These are phyloP conservation scores for Drymonia ruficornis DNA, from an alignment of 2,888 invertebrate genomes.

Conservation along the genomic window DNA sequence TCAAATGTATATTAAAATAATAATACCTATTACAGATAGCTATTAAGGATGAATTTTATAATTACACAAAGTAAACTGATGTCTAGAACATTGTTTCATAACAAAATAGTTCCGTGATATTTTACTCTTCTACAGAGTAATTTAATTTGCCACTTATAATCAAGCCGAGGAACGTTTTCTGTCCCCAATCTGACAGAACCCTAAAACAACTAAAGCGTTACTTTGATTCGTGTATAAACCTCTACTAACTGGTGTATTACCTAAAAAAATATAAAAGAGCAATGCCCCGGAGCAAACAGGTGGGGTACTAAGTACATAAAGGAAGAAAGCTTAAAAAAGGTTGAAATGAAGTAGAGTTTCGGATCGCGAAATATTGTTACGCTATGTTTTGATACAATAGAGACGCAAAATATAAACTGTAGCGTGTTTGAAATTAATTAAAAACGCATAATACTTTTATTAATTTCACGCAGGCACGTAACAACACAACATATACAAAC, in stretches of 20 bases:
- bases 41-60: too few species aligned
- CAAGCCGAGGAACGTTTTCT: background rate
- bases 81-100: too few species aligned
- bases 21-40: too few species aligned
- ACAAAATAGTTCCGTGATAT: too few species aligned
- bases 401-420: conserved; percentile 20
- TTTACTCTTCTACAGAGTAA: too few species aligned
- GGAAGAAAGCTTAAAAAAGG: conserved; percentile 77
- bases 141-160: too few species aligned
- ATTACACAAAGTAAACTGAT: too few species aligned
- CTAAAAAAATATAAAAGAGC: conserved; percentile 69
- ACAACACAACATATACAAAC: too few species aligned
- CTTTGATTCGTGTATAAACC: conserved; percentile 59
- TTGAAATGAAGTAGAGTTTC: conserved; percentile 72
- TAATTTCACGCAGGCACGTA: too few species aligned
- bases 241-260: conserved; percentile 61
- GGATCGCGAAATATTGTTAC: conserved; percentile 69
- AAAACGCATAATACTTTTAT: too few species aligned
- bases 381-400: conserved; percentile 64
- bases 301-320: conserved; percentile 77
- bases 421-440: conserved; percentile 23
- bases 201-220: conserved; percentile 40
- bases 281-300: conserved; percentile 78
- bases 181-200: conserved; percentile 34
- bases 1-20: too few species aligned